A percentile compares a stretch with the other conserved stretches of the same genome.
phyloP scores from a whole-genome alignment of 2,797 vertebrate species.

The Furcifer pardalis region DNA sequence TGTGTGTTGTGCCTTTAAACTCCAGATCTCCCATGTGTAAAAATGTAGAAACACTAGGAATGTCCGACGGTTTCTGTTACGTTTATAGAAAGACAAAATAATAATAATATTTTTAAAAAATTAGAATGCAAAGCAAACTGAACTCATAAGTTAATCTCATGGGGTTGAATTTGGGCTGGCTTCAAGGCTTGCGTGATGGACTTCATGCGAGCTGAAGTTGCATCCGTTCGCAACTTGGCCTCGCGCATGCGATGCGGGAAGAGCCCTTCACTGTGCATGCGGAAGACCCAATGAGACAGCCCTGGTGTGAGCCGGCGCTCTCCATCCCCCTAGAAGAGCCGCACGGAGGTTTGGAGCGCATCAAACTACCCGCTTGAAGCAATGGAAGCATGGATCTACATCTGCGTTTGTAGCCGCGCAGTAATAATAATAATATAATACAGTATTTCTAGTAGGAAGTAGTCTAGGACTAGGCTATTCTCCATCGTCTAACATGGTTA shows the following conservation, averaged over 20 bases:
- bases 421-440: background rate
- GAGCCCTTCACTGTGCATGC: background rate
- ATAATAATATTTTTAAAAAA: background rate
- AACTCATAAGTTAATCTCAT: background rate
- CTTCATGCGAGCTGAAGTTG: background rate
- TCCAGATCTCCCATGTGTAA: background rate
- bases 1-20: background rate
- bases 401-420: background rate
- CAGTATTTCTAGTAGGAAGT: no score
- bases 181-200: background rate
- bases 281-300: background rate
- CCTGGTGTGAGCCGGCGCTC: background rate
- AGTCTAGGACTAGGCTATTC: no score
- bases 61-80: background rate
- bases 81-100: slow-evolving; percentile 66
- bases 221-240: background rate
- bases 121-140: background rate
- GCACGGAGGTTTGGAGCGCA: background rate
- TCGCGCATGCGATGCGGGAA: slow-evolving; percentile 3
- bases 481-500: background rate
- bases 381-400: background rate
- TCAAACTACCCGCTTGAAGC: background rate
- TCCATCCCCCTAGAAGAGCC: background rate
- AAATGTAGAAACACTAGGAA: slow-evolving; percentile 32
- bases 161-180: background rate